phyloP scores from a whole-genome alignment of 2,888 invertebrate species.

The Zelleria hepariella region DNA sequence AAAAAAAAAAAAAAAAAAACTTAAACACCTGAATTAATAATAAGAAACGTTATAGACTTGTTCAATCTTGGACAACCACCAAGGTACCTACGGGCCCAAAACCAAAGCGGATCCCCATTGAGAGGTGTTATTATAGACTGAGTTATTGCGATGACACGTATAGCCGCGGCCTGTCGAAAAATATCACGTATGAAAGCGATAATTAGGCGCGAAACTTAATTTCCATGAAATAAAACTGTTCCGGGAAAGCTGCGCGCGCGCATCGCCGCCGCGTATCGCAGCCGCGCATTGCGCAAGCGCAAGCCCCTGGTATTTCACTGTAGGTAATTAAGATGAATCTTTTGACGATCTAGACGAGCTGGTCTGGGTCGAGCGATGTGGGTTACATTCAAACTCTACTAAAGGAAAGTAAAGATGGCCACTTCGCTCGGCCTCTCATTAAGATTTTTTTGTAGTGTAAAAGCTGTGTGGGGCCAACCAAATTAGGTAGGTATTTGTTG shows the following conservation, averaged over 20 bases:
- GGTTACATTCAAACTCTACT: background rate
- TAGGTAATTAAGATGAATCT: slow-evolving; percentile 6
- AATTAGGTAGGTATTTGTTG: too few relatives aligned
- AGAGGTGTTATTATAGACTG: slow-evolving; percentile 59
- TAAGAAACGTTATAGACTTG: too few relatives aligned
- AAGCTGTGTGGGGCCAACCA: too few relatives aligned
- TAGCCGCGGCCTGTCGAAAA: slow-evolving; percentile 23
- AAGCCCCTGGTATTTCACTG: slow-evolving; percentile 1
- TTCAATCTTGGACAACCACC: background rate
- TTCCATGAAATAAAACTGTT: slow-evolving; percentile 37
- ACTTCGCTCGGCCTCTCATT: background rate
- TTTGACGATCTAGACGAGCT: background rate
- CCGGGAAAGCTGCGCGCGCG: slow-evolving; percentile 29
- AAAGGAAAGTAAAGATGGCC: background rate
- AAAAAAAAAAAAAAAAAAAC: too few relatives aligned
- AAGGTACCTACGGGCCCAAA: slow-evolving; percentile 12
- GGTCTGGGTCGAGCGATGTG: background rate
- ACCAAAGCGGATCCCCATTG: slow-evolving; percentile 30
- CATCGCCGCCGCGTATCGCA: slow-evolving; percentile 15
- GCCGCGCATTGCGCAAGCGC: slow-evolving; percentile 21
- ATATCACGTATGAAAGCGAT: slow-evolving; percentile 51
- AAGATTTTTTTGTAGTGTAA: too few relatives aligned
- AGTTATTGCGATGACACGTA: slow-evolving; percentile 62
- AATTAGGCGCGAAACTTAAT: slow-evolving; percentile 61
- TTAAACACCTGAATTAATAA: too few relatives aligned